Evolutionary conservation across 2,797 vertebrate species (phyloP).

Genomic region (Masticophis lateralis): DNA sequence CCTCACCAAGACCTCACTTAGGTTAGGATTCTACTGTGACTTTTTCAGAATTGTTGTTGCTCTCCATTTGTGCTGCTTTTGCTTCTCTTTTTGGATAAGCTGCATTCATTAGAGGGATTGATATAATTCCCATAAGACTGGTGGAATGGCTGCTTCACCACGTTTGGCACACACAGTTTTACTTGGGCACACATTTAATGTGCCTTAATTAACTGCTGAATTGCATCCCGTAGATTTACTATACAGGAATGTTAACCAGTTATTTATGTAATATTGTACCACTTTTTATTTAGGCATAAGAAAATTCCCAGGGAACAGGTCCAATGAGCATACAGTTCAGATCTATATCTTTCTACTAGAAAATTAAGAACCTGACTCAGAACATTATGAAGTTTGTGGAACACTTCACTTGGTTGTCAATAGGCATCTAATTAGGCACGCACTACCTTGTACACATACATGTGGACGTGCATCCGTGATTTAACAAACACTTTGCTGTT

Average conservation of each 20-base stretch:
- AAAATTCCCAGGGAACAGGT: not conserved
- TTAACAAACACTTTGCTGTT: not conserved
- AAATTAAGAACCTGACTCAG: not conserved
- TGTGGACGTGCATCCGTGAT: not conserved
- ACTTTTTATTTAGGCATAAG: not conserved
- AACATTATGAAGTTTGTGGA: not conserved
- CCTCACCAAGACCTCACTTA: not conserved
- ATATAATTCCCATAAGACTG: not conserved
- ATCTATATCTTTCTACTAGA: not conserved
- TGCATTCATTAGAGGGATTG: not conserved
- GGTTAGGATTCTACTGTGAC: not conserved
- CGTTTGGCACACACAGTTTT: not conserved
- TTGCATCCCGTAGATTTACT: not conserved
- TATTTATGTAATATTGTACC: not conserved
- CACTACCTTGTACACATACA: not conserved
- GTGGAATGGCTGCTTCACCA: not conserved
- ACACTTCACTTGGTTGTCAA: not conserved
- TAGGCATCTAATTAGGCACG: not conserved
- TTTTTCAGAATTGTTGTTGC: not conserved
- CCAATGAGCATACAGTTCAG: not conserved
- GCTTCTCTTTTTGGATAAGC: not conserved
- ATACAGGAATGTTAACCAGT: not conserved
- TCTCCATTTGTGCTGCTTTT: not conserved
- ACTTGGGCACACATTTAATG: not conserved
- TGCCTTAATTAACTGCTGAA: not conserved